Conservation (phyloP, 1,140 invertebrate species). For the Calephelis virginiensis region DNA sequence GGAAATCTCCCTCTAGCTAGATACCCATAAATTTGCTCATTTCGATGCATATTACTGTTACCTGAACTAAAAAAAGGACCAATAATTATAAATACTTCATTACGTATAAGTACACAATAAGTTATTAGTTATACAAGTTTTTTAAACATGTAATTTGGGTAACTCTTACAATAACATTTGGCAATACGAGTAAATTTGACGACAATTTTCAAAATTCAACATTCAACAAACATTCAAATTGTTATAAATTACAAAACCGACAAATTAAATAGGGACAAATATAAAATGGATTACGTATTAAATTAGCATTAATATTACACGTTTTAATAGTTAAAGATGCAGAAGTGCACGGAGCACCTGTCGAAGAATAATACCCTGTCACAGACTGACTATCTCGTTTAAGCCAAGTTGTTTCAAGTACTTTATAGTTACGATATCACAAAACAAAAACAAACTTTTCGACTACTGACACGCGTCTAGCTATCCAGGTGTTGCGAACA, state of each 20-base stretch:
- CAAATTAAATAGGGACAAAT: constrained; percentile 1
- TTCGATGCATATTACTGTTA: too few species aligned
- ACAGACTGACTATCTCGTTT: constrained; percentile 5
- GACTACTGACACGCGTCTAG: constrained; percentile 16
- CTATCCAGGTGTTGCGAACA: constrained; percentile 10
- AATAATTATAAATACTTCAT: too few species aligned
- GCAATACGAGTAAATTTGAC: too few species aligned
- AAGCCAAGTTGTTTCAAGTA: constrained; percentile 16
- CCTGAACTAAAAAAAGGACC: too few species aligned
- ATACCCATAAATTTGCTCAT: too few species aligned
- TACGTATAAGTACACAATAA: too few species aligned
- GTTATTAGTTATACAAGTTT: too few species aligned
- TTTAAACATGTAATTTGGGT: too few species aligned
- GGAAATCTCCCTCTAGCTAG: too few species aligned
- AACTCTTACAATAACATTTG: too few species aligned
- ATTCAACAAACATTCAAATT: too few species aligned
- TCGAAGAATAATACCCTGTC: constrained; percentile 18
- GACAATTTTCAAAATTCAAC: too few species aligned
- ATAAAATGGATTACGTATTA: constrained; percentile 18
- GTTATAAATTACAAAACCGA: not conserved
- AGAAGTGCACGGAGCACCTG: not conserved
- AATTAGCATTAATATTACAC: constrained; percentile 15
- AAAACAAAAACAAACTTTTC: constrained; percentile 17
- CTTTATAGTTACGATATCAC: constrained; percentile 12
- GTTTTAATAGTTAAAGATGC: constrained; percentile 16